Evolutionary conservation across 2,113 vertebrate species (phyloP), one percentile per base, ranked within the genome.

Genomic region (Xiphophorus couchianus): DNA sequence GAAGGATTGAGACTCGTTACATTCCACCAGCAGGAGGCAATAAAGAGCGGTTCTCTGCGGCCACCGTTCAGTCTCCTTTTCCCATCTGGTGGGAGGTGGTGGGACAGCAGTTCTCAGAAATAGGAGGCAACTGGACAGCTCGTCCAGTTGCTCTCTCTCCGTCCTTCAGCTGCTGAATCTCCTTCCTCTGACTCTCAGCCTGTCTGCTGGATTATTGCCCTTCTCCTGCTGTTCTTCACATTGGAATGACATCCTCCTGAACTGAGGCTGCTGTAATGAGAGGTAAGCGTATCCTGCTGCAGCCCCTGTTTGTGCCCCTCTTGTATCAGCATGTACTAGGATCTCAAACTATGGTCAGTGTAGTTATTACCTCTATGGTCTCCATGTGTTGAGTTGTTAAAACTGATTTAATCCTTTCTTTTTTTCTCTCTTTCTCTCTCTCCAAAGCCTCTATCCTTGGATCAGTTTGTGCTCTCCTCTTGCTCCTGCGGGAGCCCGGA

Each of bases 241-340:
- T 74, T 87, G 80, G 83, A 76, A 86, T 86, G 71, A 70, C 8
- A 48, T 60, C 37, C 27, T 74, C 63, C 63, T 76, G 67, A 81
- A 62, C 67, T 64, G 70, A 72, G 33, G 66, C 79, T 85, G 84
- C 81, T 81, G 86, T 74, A 31, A 92, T 93, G 92, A 91, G 80
- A 89, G 76, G 92, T 93, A 19, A 90, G 91, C 87, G 58, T 3
- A 1, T 25, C 9, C 15, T 8, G 17, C 8, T 35, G 13, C 4
- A 31, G 13, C 54, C 58, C 35, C 28, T 13, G 8, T 37, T 44
- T 58, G 65, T 39, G 60, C 58, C 17, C 17, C 31, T 39, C 62
- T 17, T 37, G 8, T 30, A 12, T 31, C 60, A 54, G 54, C 29
- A 25, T n/a, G 48, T 27, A 5, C 19, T 6, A n/a, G 62, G 29